These are phyloP conservation scores for Danio albolineatus DNA, from an alignment of 2,797 vertebrate genomes.

Conservation along the genomic window DNA sequence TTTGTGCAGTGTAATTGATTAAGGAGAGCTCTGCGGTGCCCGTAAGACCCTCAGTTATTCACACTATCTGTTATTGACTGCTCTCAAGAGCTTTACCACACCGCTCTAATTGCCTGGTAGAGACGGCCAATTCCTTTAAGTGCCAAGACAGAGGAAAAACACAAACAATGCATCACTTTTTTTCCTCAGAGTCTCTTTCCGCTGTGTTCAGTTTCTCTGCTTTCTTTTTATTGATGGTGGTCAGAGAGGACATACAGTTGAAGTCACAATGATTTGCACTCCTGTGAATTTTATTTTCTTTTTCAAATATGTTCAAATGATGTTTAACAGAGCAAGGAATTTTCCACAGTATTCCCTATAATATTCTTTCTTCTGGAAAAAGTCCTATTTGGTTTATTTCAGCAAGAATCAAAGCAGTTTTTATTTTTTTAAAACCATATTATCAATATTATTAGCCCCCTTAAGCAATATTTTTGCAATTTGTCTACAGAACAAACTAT, in stretches of 20 bases:
- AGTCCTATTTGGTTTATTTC: too few species aligned
- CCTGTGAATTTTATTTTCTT: too few species aligned
- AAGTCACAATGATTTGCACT: too few species aligned
- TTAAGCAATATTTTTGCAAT: too few species aligned
- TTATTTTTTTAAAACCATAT: too few species aligned
- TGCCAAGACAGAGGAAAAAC: slow-evolving; percentile 7
- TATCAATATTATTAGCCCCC: too few species aligned
- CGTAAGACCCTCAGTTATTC: slow-evolving; percentile 32
- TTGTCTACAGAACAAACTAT: too few species aligned
- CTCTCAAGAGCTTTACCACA: slow-evolving; percentile 39
- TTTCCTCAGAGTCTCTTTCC: background rate
- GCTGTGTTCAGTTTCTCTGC: background rate
- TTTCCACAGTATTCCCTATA: too few species aligned
- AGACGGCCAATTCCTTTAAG: slow-evolving; percentile 33
- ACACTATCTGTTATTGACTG: slow-evolving; percentile 40
- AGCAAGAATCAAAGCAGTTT: too few species aligned
- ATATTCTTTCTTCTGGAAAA: too few species aligned
- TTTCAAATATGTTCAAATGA: too few species aligned
- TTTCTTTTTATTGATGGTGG: background rate
- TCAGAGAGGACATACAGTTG: background rate
- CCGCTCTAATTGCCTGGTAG: slow-evolving; percentile 46
- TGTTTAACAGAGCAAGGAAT: too few species aligned
- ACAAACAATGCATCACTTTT: slow-evolving; percentile 27
- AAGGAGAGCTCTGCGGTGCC: slow-evolving; percentile 23
- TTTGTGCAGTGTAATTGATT: slow-evolving; percentile 56